phyloP scores from a whole-genome alignment of 2,888 invertebrate genomes.

The Quadriops clusia region DNA sequence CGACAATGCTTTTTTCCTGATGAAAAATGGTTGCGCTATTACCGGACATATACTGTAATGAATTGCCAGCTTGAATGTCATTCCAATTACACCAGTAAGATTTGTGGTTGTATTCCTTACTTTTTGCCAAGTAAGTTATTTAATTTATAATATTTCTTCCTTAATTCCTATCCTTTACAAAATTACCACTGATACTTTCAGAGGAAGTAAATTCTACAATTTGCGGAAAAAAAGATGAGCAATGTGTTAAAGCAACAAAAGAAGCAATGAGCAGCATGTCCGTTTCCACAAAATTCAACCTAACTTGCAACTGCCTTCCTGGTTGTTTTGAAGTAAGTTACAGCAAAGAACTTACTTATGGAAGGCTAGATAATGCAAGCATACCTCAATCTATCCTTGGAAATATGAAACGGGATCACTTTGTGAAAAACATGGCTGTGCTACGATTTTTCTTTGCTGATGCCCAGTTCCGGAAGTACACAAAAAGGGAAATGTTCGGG shows the following conservation, averaged over 20 bases:
- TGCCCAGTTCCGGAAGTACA: slow-evolving; percentile 56
- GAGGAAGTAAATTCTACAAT: too few relatives aligned
- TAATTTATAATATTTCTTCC: too few relatives aligned
- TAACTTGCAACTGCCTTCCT: slow-evolving; percentile 52
- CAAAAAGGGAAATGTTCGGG: slow-evolving; percentile 69
- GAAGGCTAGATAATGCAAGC: too few relatives aligned
- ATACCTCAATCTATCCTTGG: too few relatives aligned
- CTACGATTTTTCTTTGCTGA: slow-evolving; percentile 63
- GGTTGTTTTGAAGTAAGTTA: slow-evolving; percentile 67
- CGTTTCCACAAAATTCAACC: too few relatives aligned
- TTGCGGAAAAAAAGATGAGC: too few relatives aligned
- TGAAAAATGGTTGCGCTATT: slow-evolving; percentile 59
- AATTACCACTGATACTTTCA: too few relatives aligned
- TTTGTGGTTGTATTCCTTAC: slow-evolving; percentile 55
- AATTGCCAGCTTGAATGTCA: slow-evolving; percentile 75
- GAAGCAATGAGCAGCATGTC: too few relatives aligned
- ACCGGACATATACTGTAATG: slow-evolving; percentile 62
- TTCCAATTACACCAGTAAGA: slow-evolving; percentile 52
- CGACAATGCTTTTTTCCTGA: slow-evolving; percentile 62
- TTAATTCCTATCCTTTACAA: too few relatives aligned
- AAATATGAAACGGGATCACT: too few relatives aligned
- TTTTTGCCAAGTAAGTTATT: slow-evolving; percentile 62
- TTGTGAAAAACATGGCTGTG: slow-evolving; percentile 57
- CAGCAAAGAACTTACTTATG: slow-evolving; percentile 32
- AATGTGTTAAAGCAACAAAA: too few relatives aligned